A percentile compares a stretch with the other conserved stretches of the same genome.
phyloP scores from a whole-genome alignment of 2,888 invertebrate species.

The Siphlonurus alternatus region DNA sequence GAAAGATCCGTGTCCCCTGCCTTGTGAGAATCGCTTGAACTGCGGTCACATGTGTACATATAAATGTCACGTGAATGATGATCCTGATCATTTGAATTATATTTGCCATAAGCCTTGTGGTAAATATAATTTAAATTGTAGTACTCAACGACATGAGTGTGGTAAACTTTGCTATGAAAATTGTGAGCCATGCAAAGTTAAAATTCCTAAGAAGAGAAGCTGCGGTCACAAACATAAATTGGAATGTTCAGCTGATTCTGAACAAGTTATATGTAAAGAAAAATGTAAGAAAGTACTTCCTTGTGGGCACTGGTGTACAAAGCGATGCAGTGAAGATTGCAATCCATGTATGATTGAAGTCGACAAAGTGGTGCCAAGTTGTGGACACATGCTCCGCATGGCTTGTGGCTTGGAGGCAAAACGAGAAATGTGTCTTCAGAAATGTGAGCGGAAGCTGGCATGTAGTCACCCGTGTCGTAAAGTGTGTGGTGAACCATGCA shows the following conservation, averaged over 20 bases:
- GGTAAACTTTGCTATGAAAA: slow-evolving; percentile 32
- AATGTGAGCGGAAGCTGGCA: slow-evolving; percentile 29
- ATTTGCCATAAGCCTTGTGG: slow-evolving; percentile 31
- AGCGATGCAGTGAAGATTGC: slow-evolving; percentile 27
- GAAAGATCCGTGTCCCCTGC: slow-evolving; percentile 16
- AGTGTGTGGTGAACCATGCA: slow-evolving; percentile 27
- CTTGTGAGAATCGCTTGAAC: slow-evolving; percentile 34
- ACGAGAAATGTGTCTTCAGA: slow-evolving; percentile 9
- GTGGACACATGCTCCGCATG: background rate
- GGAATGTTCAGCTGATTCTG: slow-evolving; percentile 27
- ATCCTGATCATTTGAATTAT: slow-evolving; percentile 40
- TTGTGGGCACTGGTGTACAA: slow-evolving; percentile 35
- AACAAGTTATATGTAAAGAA: slow-evolving; percentile 24
- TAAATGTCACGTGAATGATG: slow-evolving; percentile 37
- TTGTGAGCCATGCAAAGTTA: slow-evolving; percentile 30
- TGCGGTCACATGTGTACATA: slow-evolving; percentile 46
- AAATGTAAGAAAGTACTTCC: slow-evolving; percentile 30
- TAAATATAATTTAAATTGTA: slow-evolving; percentile 30
- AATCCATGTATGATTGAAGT: background rate
- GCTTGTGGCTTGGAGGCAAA: background rate
- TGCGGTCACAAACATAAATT: slow-evolving; percentile 32
- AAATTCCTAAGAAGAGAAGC: slow-evolving; percentile 21
- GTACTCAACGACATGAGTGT: slow-evolving; percentile 30
- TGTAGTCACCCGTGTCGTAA: slow-evolving; percentile 35
- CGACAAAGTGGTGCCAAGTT: background rate